Conservation (phyloP, 2,113 vertebrate genomes). For the Toxotes chatareus region DNA sequence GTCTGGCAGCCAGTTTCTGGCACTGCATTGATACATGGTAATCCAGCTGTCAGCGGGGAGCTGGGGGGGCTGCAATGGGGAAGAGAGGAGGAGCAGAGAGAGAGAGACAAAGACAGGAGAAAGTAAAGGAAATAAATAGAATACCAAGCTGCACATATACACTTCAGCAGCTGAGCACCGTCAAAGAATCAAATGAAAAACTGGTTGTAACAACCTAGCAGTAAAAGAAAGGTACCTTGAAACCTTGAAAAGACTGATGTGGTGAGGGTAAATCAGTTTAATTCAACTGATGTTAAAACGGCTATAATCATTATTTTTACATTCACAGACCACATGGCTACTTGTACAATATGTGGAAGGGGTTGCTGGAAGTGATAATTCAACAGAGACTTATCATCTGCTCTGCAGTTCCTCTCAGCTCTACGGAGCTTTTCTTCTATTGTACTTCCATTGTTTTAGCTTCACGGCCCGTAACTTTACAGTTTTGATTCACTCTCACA, state of each 20-base stretch:
- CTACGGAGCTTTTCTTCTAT: background rate
- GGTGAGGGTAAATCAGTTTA: background rate
- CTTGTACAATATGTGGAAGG: background rate
- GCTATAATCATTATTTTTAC: conserved; percentile 6
- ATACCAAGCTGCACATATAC: background rate
- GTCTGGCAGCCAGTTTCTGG: conserved; percentile 74
- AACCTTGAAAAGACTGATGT: background rate
- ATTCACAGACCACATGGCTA: background rate
- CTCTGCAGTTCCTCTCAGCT: background rate
- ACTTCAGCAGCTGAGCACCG: background rate
- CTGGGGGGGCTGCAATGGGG: conserved; percentile 24
- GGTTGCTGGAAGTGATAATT: background rate
- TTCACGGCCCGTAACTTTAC: background rate
- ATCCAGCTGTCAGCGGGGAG: conserved; percentile 73
- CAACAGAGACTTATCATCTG: background rate
- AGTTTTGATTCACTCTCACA: background rate
- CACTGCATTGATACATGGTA: conserved; percentile 75
- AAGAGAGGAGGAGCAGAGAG: conserved; percentile 27
- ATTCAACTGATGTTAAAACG: background rate
- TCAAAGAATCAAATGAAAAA: background rate
- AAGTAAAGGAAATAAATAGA: conserved; percentile 15
- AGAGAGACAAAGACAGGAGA: conserved; percentile 34
- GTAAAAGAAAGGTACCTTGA: background rate
- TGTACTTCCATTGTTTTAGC: background rate
- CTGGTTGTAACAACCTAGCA: background rate